A percentile compares a stretch with the other conserved stretches of the same genome.
Conservation (phyloP, 2,113 vertebrate genomes). For the Tachycineta bicolor region DNA sequence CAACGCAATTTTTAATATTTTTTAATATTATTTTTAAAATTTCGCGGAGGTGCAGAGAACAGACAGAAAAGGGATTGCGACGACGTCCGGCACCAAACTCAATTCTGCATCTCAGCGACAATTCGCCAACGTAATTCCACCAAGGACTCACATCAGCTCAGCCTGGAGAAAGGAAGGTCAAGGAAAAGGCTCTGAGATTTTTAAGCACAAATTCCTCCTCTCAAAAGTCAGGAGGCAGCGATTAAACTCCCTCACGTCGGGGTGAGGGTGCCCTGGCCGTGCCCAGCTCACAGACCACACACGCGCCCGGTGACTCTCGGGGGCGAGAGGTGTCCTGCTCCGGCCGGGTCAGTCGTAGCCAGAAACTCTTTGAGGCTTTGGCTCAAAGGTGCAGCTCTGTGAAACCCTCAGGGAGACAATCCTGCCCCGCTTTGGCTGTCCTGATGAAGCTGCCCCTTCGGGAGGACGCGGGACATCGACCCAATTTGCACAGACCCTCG, state of each 20-base stretch:
- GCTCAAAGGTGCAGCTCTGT: conserved; percentile 9
- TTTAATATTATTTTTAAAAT: not conserved
- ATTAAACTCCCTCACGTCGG: not conserved
- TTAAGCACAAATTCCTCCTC: not conserved
- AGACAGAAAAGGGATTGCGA: not conserved
- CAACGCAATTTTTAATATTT: not conserved
- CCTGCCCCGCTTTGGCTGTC: not conserved
- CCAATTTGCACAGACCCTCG: not conserved
- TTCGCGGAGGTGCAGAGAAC: not conserved
- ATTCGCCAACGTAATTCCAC: not conserved
- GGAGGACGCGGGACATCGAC: not conserved
- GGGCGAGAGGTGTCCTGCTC: not conserved
- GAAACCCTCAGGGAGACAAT: not conserved
- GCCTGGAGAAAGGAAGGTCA: not conserved
- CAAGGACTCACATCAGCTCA: not conserved
- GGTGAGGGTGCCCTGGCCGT: not conserved
- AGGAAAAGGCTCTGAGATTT: not conserved
- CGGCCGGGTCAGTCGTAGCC: not conserved
- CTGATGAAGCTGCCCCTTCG: not conserved
- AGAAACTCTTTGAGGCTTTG: conserved; percentile 28
- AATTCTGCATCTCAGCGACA: not conserved
- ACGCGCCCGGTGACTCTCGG: rapidly evolving
- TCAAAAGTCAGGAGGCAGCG: conserved; percentile 26
- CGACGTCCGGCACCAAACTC: not conserved
- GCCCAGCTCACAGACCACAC: conserved; percentile 38